Conservation (phyloP, 2,797 vertebrate genomes). For the Pogonophryne albipinna region DNA sequence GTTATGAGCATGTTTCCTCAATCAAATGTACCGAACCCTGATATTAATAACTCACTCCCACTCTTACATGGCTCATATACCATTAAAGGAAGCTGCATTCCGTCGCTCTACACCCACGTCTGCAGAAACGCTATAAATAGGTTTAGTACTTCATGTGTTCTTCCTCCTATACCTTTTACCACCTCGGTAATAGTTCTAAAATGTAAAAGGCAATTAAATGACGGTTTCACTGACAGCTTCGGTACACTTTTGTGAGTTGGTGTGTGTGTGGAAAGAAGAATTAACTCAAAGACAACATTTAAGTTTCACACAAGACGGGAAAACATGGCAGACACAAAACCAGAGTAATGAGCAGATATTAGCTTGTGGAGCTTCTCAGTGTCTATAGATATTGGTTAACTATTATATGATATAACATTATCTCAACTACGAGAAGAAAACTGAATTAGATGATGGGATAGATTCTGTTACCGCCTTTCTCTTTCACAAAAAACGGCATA, state of each 20-base stretch:
- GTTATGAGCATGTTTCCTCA: constrained; percentile 49
- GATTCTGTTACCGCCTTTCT: constrained; percentile 70
- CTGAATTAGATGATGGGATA: constrained; percentile 65
- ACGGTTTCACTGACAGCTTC: constrained; percentile 48
- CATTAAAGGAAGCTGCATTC: constrained; percentile 48
- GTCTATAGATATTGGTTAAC: constrained; percentile 62
- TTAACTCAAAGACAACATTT: constrained; percentile 70
- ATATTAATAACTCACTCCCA: constrained; percentile 53
- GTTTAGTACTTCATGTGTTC: constrained; percentile 53
- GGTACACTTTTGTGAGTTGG: constrained; percentile 14
- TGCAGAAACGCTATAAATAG: constrained; percentile 66
- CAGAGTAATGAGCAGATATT: constrained; percentile 70
- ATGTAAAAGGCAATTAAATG: constrained; percentile 66
- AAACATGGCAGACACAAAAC: constrained; percentile 37
- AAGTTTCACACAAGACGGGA: constrained; percentile 55
- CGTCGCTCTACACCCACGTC: constrained; percentile 58
- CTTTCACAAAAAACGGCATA: constrained; percentile 80
- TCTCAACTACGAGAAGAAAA: constrained; percentile 63
- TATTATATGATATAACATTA: constrained; percentile 71
- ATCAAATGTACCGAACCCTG: constrained; percentile 33
- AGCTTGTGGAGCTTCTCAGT: constrained; percentile 39
- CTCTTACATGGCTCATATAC: constrained; percentile 46
- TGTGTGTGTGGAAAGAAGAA: constrained; percentile 29
- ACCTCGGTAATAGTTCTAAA: constrained; percentile 62
- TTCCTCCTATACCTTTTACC: constrained; percentile 60